phyloP scores from a whole-genome alignment of 2,113 vertebrate species.

The Macaca mulatta region DNA sequence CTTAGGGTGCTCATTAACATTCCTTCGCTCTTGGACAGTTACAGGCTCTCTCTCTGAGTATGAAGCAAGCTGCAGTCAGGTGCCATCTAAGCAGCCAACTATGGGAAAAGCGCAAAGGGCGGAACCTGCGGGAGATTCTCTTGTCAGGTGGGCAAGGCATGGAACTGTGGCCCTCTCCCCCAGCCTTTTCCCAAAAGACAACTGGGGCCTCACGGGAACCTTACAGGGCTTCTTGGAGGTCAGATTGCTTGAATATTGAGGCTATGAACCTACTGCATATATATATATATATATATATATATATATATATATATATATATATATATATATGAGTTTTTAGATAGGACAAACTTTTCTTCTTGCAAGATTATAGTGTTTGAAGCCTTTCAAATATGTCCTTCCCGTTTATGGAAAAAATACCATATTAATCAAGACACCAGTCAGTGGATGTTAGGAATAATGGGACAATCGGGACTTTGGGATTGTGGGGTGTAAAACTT shows the following conservation, averaged over 20 bases:
- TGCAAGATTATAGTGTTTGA: not conserved
- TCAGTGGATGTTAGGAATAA: not conserved
- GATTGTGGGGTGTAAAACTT: not conserved
- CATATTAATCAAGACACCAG: not conserved
- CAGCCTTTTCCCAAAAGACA: not conserved
- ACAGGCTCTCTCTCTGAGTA: not conserved
- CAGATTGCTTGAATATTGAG: not conserved
- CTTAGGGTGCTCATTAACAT: not conserved
- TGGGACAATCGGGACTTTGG: not conserved
- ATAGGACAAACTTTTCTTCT: not conserved
- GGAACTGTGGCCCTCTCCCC: not conserved
- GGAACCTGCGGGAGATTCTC: not conserved
- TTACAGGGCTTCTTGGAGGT: not conserved
- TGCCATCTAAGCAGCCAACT: not conserved
- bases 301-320: no score
- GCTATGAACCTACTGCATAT: not conserved
- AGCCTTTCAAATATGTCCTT: not conserved
- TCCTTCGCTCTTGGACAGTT: not conserved
- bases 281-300: rapidly evolving
- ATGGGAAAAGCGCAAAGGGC: not conserved
- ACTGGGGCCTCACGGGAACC: not conserved
- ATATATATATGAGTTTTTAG: not conserved
- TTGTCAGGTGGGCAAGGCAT: rapidly evolving
- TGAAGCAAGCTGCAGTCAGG: not conserved
- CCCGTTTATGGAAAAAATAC: not conserved